A percentile compares a stretch with the other conserved stretches of the same genome.
These are phyloP conservation scores for Drosophila leontia DNA, from an alignment of 1,140 invertebrate species.

Conservation along the genomic window DNA sequence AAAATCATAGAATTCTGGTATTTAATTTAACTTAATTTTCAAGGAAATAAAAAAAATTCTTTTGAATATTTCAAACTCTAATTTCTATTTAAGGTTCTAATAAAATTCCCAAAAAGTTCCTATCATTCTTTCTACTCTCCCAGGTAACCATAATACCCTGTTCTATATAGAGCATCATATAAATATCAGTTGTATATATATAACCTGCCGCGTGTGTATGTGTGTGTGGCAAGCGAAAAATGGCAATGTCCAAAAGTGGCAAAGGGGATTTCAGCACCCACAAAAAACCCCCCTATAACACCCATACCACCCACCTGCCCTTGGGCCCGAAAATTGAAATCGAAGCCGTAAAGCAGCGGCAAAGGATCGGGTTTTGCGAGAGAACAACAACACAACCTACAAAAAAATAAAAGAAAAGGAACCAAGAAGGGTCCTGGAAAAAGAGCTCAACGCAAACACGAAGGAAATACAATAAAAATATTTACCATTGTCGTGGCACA, in stretches of 20 bases:
- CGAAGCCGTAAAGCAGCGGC: conserved; percentile 70
- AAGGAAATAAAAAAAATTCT: not conserved
- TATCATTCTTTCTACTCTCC: not conserved
- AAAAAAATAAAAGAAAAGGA: conserved; percentile 14
- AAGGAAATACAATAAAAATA: conserved; percentile 70
- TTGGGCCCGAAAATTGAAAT: conserved; percentile 71
- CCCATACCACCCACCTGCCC: conserved; percentile 30
- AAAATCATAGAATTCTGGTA: not conserved
- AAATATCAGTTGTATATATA: conserved; percentile 51
- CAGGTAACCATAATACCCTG: not conserved
- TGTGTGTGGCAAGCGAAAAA: conserved; percentile 46
- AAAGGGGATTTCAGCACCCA: conserved; percentile 46
- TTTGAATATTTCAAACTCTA: not conserved
- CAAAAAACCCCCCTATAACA: not conserved
- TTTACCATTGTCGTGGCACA: conserved; percentile 65
- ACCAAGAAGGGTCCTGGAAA: conserved; percentile 15
- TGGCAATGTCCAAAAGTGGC: conserved; percentile 53
- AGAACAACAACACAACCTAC: conserved; percentile 13
- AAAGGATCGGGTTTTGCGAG: conserved; percentile 15
- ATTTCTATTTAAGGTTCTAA: not conserved
- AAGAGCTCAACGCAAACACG: conserved; percentile 37
- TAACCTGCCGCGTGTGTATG: conserved; percentile 5
- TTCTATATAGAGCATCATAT: conserved; percentile 8
- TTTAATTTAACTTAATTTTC: too few relatives aligned
- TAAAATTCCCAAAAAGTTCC: not conserved